A percentile compares a stretch with the other conserved stretches of the same genome.
Conservation (phyloP, 2,888 invertebrate genomes). For the Charanyca ferruginea region DNA sequence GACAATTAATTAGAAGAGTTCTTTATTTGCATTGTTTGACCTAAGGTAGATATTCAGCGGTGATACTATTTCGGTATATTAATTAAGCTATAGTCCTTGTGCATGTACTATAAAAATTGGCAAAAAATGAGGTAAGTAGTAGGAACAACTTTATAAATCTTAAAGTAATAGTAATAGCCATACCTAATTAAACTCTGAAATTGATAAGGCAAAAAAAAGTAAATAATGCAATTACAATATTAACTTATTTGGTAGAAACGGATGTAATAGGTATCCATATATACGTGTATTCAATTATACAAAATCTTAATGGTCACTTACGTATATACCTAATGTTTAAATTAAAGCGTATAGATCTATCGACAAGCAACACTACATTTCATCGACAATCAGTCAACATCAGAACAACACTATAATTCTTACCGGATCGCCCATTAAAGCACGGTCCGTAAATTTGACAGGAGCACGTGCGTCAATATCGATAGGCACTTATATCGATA, state of each 20-base stretch:
- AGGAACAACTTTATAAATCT: not conserved
- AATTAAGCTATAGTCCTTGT: not conserved
- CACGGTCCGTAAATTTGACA: slow-evolving; percentile 75
- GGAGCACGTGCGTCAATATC: slow-evolving; percentile 74
- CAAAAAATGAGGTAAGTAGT: not conserved
- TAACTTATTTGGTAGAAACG: slow-evolving; percentile 28
- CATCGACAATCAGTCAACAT: slow-evolving; percentile 68
- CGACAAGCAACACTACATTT: slow-evolving; percentile 58
- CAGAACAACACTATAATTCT: slow-evolving; percentile 71
- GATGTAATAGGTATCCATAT: slow-evolving; percentile 15
- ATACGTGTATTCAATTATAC: slow-evolving; percentile 13
- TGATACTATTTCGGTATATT: no score
- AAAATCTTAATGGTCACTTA: slow-evolving; percentile 18
- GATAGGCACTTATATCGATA: slow-evolving; percentile 63
- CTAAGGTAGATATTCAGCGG: no score
- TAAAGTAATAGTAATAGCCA: not conserved
- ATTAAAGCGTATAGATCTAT: slow-evolving; percentile 59
- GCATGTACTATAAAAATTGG: no score
- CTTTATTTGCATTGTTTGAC: not conserved
- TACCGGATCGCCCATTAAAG: slow-evolving; percentile 73
- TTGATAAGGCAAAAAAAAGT: slow-evolving; percentile 14
- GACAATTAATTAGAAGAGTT: not conserved
- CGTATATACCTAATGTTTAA: slow-evolving; percentile 58
- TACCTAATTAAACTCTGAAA: not conserved
- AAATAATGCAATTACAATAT: slow-evolving; percentile 24